A percentile compares a stretch with the other conserved stretches of the same genome.
Conservation (phyloP, 2,797 vertebrate genomes). For the Catamblyrhynchus diadema region DNA sequence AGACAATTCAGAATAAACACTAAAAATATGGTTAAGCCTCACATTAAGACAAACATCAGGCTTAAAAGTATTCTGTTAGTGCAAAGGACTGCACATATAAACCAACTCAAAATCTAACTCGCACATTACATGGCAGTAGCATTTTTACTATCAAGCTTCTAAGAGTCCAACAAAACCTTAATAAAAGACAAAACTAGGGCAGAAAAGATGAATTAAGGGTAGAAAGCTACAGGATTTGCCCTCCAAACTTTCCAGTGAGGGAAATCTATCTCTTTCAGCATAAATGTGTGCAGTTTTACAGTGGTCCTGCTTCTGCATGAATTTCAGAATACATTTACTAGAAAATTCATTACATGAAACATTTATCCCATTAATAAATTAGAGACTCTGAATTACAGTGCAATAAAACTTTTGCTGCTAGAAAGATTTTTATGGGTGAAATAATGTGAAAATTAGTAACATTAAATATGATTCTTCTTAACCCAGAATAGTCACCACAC, state of each 20-base stretch:
- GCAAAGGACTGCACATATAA: not conserved
- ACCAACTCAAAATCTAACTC: not conserved
- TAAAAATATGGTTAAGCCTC: not conserved
- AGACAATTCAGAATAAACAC: not conserved
- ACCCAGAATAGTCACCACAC: conserved; percentile 72
- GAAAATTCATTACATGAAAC: conserved; percentile 82
- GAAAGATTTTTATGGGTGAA: conserved; percentile 79
- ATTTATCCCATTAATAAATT: conserved; percentile 82
- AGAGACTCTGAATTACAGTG: conserved; percentile 73
- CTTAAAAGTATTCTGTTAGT: not conserved
- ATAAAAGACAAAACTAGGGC: conserved; percentile 30
- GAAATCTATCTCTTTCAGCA: conserved; percentile 57
- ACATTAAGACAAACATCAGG: not conserved
- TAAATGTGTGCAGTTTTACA: conserved; percentile 68
- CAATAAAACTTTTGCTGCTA: conserved; percentile 80
- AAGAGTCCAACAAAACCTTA: conserved; percentile 44
- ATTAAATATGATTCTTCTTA: conserved; percentile 79
- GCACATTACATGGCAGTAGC: not conserved
- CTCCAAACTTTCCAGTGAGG: conserved; percentile 39
- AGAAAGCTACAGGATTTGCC: conserved; percentile 47
- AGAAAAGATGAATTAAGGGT: conserved; percentile 26
- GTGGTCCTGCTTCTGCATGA: conserved; percentile 60
- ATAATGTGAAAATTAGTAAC: conserved; percentile 81
- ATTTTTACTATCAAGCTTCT: conserved; percentile 17
- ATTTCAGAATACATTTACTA: conserved; percentile 78